Base-by-base conservation (phyloP, 2,888 invertebrate genomes). In the Tetranychus truncatus region DNA sequence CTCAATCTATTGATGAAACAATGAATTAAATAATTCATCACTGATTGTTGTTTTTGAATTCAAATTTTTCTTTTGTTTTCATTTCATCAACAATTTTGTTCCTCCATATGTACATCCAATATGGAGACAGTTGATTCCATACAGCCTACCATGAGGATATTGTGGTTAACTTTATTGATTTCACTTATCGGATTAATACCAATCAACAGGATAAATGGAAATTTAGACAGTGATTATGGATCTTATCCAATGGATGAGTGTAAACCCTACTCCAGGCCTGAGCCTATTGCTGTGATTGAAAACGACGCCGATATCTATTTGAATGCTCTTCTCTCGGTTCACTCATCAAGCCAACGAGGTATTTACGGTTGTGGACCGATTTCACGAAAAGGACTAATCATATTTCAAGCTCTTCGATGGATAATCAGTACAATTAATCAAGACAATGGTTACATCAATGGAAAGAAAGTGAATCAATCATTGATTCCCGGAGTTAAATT, bases 401-500 rank as follows among this genome's bases (percentile, higher is more conserved):
- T 74, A 0, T 81, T 80, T 78, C 82, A 82, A 76, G 81, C 82
- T 7, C 79, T 82, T 11, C 77, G 81, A 15, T 81, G 81, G 81
- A 80, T 80, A 7, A 75, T 82, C 8, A 80, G 80, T 44, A 77
- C 81, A 71, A 75, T 82, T 6, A 82, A 82, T 78, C 81, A 81
- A 77, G 80, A 81, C 66, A 76, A 78, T 72, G 81, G 81, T 21
- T 75, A 74, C 0, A 73, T 82, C 6, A 80, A 80, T 45, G 80
- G 81, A 74, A 78, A 80, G 69, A 74, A 73, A 11, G 75, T 82
- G 0, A 79, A 72, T 6, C 81, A 82, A 74, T 80, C 80, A 34
- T 82, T 82, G 75, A 80, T 82, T 46, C 82, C 82, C 66, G 82
- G 82, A 7, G 80, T 82, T 65, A 80, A 79, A 76, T 74, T 82